Evolutionary conservation across 2,888 invertebrate species (phyloP), one percentile per base, ranked within the genome.

Genomic region (Caenorhabditis sp.): DNA sequence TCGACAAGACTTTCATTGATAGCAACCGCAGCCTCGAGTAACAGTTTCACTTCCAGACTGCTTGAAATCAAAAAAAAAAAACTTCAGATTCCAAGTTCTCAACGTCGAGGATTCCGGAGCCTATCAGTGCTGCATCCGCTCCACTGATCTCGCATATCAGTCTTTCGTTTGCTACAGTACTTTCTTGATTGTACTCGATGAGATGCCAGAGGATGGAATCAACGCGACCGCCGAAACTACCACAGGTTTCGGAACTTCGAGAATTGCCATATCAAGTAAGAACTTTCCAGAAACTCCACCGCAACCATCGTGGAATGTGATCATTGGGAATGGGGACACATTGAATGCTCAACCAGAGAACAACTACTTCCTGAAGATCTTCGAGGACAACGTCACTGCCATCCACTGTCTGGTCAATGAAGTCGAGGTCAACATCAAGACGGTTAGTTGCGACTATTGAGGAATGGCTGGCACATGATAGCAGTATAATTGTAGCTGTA

Each of bases 1-100:
- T 75, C 44, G 80, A 75, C 59, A 83, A 80, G 47, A 83, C 80
- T n/a, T 83, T 83, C 26, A 83, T 83, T n/a, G 80, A 83, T 28
- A 72, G 72, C 31, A 83, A 83, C 22, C 74, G 80, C 2, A 83
- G 80, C 41, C 31, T 83, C n/a, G 83, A 83, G 77, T 81, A 38
- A 2, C 22, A 2, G 38, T 22, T 0, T 7, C 5, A 19, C 1
- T 49, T 31, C 19, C 7, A 19, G n/a, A 47, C 12, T 0, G 3
- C 4, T 28, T 28, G 5, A 4, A 44, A 26, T 26, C 0, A 12
- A 3, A 12, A 38, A 31, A 31, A 12, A 3, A 12, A 38, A 31
- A 31, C 38, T 73, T 73, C 58, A 81, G 81, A 74, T 83, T 83
- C 19, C 80, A 79, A 75, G 66, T 63, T 2, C 61, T 83, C 8